These are phyloP conservation scores for Archaeoteleia sp. DNA, from an alignment of 2,888 invertebrate species.

Conservation along the genomic window DNA sequence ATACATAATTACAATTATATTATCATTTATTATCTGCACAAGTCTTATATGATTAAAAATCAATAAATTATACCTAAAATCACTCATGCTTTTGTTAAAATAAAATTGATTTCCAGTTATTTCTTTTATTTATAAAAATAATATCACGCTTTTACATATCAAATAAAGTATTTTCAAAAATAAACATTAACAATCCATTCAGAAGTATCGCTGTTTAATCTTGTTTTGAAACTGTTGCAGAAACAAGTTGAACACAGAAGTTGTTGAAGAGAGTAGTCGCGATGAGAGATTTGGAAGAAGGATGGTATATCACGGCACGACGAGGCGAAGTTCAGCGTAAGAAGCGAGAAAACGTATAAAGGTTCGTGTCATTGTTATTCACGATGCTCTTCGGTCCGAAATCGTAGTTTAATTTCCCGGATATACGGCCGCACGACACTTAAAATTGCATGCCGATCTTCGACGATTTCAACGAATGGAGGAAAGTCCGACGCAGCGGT, in stretches of 20 bases:
- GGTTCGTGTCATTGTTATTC: conserved; percentile 64
- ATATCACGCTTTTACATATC: no score
- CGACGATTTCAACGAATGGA: conserved; percentile 13
- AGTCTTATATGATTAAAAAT: no score
- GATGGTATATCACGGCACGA: neutral
- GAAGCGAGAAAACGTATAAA: neutral
- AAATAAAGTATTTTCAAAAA: no score
- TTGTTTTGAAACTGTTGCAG: neutral
- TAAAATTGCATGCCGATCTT: conserved; percentile 65
- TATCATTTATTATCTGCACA: no score
- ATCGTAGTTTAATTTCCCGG: conserved; percentile 66
- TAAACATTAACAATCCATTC: no score
- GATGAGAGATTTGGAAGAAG: neutral
- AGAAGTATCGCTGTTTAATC: no score
- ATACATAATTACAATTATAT: no score
- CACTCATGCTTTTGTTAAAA: no score
- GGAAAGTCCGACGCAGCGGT: conserved; percentile 29
- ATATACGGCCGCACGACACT: conserved; percentile 61
- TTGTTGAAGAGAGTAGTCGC: neutral
- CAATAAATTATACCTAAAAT: no score
- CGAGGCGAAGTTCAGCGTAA: neutral
- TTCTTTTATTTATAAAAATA: no score
- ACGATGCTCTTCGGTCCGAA: conserved; percentile 53
- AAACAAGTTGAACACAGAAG: neutral
- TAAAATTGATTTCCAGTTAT: no score